phyloP scores from a whole-genome alignment of 2,888 invertebrate species.

The Eilema sororculum region DNA sequence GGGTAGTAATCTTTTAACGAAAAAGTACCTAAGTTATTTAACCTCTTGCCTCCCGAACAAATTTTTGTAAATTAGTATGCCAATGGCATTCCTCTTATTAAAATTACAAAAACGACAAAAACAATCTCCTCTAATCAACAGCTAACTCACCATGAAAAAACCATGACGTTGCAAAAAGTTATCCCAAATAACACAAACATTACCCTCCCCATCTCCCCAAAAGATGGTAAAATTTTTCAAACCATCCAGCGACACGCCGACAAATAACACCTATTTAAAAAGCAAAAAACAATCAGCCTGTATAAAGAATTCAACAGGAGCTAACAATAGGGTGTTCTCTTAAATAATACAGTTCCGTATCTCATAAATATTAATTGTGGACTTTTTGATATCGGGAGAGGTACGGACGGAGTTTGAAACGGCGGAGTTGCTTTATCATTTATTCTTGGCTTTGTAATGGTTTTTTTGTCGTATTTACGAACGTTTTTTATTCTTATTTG shows the following conservation, averaged over 20 bases:
- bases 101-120: neutral
- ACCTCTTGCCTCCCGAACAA: too few species aligned
- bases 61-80: neutral
- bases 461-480: neutral
- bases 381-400: conserved; percentile 50
- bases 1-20: too few species aligned
- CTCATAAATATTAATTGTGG: conserved; percentile 61
- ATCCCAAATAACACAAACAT: neutral
- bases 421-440: neutral
- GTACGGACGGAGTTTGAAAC: neutral
- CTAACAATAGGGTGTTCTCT: conserved; percentile 37
- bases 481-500: neutral
- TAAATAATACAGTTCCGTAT: conserved; percentile 32
- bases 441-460: neutral
- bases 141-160: neutral
- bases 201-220: neutral
- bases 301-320: conserved; percentile 32
- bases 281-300: conserved; percentile 40
- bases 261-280: conserved; percentile 44
- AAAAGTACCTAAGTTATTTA: too few species aligned
- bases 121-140: neutral
- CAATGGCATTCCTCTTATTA: neutral
- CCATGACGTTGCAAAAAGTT: neutral
- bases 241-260: conserved; percentile 24
- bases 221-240: conserved; percentile 20